Conservation (phyloP, 2,888 invertebrate genomes). For the Lydus trimaculatus region DNA sequence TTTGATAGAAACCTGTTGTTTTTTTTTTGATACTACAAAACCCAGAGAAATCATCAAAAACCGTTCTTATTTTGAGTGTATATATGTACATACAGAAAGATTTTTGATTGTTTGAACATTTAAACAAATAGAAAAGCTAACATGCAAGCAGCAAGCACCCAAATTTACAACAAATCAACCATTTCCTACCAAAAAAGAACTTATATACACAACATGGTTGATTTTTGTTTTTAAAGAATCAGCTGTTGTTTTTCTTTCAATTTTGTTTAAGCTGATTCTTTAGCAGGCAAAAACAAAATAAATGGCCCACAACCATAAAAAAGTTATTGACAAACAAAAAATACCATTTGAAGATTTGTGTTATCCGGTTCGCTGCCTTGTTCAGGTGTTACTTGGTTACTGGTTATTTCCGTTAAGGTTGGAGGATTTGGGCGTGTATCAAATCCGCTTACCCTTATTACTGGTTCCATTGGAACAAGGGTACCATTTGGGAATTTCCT, state of each 20-base stretch:
- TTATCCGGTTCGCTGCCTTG: slow-evolving; percentile 60
- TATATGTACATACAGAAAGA: not conserved
- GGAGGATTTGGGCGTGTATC: slow-evolving; percentile 64
- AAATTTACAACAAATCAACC: not conserved
- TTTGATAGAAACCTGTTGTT: slow-evolving; percentile 12
- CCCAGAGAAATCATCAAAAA: slow-evolving; percentile 33
- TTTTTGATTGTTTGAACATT: not conserved
- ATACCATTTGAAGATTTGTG: slow-evolving; percentile 64
- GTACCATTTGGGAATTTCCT: slow-evolving; percentile 84
- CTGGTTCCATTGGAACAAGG: slow-evolving; percentile 71
- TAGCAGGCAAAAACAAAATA: not conserved
- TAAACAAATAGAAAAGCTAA: slow-evolving; percentile 15
- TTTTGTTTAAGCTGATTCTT: not conserved
- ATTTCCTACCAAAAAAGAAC: not conserved
- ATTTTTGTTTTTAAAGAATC: not conserved
- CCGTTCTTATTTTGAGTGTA: not conserved
- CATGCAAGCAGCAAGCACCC: slow-evolving; percentile 45
- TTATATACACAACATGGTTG: not conserved
- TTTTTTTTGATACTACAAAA: not conserved
- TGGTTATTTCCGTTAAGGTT: slow-evolving; percentile 69
- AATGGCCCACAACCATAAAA: not conserved
- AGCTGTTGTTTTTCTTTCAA: not conserved
- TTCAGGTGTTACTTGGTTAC: slow-evolving; percentile 68
- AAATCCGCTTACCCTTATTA: slow-evolving; percentile 65
- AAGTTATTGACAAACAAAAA: slow-evolving; percentile 54